Base-by-base conservation (phyloP, 2,797 vertebrate species). In the Tokudaia muenninki region DNA sequence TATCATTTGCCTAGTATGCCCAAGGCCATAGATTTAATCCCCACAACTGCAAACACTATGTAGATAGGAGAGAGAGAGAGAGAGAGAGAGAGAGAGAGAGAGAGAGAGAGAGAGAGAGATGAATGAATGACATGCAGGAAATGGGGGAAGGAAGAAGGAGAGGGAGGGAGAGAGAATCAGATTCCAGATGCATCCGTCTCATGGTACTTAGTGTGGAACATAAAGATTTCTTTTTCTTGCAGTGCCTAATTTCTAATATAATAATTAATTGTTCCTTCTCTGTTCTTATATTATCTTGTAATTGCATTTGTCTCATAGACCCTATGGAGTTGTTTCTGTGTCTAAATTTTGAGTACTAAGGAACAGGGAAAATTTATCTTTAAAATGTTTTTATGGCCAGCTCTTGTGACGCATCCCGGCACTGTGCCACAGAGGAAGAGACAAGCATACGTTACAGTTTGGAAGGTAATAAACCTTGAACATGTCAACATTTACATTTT, bases 401-500 rank as follows among this genome's bases (percentile, higher is more conserved):
- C 31, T 92, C 61, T 14, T 82, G 92, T 50, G 34, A 65, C n/a
- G 82, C 78, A 61, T 65, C 41, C 84, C 91, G 78, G 75, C 67
- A 87, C 47, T 57, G 21, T 19, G 50, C 67, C 31, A 37, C 77
- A 87, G 37, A 19, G 77, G 55, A 92, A 91, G 37, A 50, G 6
- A 41, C 17, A 34, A 93, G 59, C 21, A 88, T 79, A 72, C 31
- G 34, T 87, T 87, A 72, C 41, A 80, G 34, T 44, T 91, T 91
- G 31, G 88, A 91, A 59, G 44, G 55, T 78, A 77, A 78, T 79
- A 83, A 83, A 59, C 82, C 70, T 65, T 90, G 57, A 83, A 79
- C 86, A 65, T 72, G 61, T 59, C 67, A 55, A 47, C 82, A 94
- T 90, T 81, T 82, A 61, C 63, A 59, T 83, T 90, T 91, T 70